Conservation (phyloP, 2,797 vertebrate genomes). For the Setipinna tenuifilis region DNA sequence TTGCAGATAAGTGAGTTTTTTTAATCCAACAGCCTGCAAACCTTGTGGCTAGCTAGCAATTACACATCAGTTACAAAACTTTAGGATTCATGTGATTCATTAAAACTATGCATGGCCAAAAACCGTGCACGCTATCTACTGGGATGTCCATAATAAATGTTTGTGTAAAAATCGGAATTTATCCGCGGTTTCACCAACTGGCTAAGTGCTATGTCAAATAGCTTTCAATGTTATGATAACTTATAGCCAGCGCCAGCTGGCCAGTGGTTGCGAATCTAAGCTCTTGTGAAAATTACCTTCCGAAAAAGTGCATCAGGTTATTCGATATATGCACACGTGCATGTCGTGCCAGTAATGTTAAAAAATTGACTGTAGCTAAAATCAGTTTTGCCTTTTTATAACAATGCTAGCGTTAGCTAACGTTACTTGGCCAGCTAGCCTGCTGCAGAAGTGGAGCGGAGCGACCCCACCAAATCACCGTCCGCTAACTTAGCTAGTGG, state of each 20-base stretch:
- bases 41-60: neutral
- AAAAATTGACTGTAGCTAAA: neutral
- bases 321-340: neutral
- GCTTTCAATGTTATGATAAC: neutral
- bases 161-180: neutral
- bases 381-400: neutral
- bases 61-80: neutral
- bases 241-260: neutral
- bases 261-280: neutral
- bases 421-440: neutral
- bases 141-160: neutral
- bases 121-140: neutral
- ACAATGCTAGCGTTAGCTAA: neutral
- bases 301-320: neutral
- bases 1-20: neutral
- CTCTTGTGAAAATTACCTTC: neutral
- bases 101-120: neutral
- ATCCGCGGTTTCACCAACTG: neutral
- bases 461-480: neutral
- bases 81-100: neutral
- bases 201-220: neutral
- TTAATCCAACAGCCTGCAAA: neutral
- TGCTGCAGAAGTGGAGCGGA: neutral
- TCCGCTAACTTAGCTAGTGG: constrained; percentile 1
- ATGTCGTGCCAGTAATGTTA: neutral